Evolutionary conservation across 1,140 invertebrate genomes (phyloP).

Genomic region (Macrosteles quadrilineatus): DNA sequence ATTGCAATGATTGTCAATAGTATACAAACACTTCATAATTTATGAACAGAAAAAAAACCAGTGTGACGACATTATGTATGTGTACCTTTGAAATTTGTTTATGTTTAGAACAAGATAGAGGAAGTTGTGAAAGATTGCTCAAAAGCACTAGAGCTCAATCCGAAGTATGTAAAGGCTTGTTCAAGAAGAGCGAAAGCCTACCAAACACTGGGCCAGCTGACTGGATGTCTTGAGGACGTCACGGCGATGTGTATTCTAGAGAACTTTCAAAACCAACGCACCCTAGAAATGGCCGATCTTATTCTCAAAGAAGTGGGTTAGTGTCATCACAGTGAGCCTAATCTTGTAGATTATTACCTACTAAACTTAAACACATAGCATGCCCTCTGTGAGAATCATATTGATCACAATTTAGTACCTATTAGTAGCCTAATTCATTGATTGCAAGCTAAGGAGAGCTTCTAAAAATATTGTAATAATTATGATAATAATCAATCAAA

Average conservation of each 20-base stretch:
- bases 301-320: slow-evolving; percentile 78
- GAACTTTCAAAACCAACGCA: slow-evolving; percentile 77
- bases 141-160: slow-evolving; percentile 81
- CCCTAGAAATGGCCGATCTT: slow-evolving; percentile 79
- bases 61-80: too few relatives aligned
- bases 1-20: too few relatives aligned
- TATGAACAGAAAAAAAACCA: too few relatives aligned
- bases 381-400: too few relatives aligned
- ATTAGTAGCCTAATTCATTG: background rate
- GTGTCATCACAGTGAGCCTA: too few relatives aligned
- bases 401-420: background rate
- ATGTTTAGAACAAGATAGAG: slow-evolving; percentile 72
- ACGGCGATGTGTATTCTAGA: slow-evolving; percentile 90
- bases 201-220: slow-evolving; percentile 75
- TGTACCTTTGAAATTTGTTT: too few relatives aligned
- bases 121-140: slow-evolving; percentile 85
- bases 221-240: slow-evolving; percentile 84
- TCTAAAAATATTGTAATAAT: background rate
- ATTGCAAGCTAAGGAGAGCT: background rate
- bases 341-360: too few relatives aligned
- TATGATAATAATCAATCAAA: background rate
- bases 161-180: slow-evolving; percentile 88
- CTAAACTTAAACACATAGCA: too few relatives aligned
- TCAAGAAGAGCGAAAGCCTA: slow-evolving; percentile 78
- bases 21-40: too few relatives aligned